Percentiles rank a stretch among this genome's conserved stretches.
Evolutionary conservation across 2,797 vertebrate species (phyloP).

Genomic region (Sciurus carolinensis): DNA sequence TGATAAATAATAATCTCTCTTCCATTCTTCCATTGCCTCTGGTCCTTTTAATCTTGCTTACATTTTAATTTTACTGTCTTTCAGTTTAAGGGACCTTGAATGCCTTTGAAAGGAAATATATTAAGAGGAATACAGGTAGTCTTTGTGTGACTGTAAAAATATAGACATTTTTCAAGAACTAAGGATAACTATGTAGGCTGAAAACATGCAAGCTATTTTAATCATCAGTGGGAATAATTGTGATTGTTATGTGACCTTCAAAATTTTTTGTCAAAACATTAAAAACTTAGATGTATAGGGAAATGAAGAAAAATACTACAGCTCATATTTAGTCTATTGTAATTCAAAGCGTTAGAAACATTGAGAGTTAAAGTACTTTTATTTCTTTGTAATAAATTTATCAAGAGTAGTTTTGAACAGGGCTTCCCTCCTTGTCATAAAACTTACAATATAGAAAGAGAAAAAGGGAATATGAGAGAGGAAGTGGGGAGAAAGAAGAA

Average conservation of each 20-base stretch:
- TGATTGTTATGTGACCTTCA: neutral
- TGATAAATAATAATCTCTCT: neutral
- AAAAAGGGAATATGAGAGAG: neutral
- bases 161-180: neutral
- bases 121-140: neutral
- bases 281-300: neutral
- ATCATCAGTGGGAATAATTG: neutral
- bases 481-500: neutral
- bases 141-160: neutral
- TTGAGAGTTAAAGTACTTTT: neutral
- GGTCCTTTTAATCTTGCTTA: neutral
- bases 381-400: neutral
- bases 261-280: slow-evolving; percentile 29
- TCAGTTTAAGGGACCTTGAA: neutral
- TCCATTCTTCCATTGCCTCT: neutral
- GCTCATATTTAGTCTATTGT: neutral
- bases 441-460: neutral
- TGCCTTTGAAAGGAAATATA: slow-evolving; percentile 6
- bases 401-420: neutral
- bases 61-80: neutral
- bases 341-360: neutral
- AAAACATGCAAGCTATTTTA: neutral
- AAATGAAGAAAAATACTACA: neutral
- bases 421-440: neutral
- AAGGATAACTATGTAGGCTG: neutral